Conservation (phyloP, 2,113 vertebrate species). For the Anhinga rufa region DNA sequence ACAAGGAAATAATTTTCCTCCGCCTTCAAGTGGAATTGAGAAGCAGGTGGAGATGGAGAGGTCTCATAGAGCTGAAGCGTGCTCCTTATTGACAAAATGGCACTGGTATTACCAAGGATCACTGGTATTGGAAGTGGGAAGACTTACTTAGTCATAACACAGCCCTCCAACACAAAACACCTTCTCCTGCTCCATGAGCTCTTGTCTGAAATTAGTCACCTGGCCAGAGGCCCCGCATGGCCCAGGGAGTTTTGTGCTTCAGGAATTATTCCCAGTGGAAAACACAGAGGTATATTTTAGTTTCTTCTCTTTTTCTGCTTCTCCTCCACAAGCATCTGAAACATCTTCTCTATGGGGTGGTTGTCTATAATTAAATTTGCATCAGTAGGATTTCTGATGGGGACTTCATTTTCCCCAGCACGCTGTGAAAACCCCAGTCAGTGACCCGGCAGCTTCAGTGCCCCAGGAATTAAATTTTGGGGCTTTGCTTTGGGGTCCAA, state of each 20-base stretch:
- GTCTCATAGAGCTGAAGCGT: not conserved
- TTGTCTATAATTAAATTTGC: not conserved
- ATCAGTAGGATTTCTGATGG: not conserved
- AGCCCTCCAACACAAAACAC: not conserved
- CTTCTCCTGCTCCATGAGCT: not conserved
- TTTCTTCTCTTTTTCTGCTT: not conserved
- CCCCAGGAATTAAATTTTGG: not conserved
- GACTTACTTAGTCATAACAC: not conserved
- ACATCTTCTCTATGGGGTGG: not conserved
- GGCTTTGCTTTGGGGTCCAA: not conserved
- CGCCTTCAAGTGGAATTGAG: not conserved
- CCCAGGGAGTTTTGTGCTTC: not conserved
- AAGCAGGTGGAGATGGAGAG: not conserved
- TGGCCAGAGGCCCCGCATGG: not conserved
- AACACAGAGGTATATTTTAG: fast-evolving
- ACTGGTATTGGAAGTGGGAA: not conserved
- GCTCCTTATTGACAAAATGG: not conserved
- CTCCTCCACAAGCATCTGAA: not conserved
- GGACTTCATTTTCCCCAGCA: not conserved
- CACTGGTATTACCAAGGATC: not conserved
- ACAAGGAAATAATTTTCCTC: not conserved
- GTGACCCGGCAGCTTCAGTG: not conserved
- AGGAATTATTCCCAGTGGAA: not conserved
- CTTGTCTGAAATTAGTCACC: not conserved
- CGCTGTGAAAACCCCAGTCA: fast-evolving